A percentile compares a stretch with the other conserved stretches of the same genome.
These are phyloP conservation scores for Yponomeuta malinellus DNA, from an alignment of 2,888 invertebrate species.

Conservation along the genomic window DNA sequence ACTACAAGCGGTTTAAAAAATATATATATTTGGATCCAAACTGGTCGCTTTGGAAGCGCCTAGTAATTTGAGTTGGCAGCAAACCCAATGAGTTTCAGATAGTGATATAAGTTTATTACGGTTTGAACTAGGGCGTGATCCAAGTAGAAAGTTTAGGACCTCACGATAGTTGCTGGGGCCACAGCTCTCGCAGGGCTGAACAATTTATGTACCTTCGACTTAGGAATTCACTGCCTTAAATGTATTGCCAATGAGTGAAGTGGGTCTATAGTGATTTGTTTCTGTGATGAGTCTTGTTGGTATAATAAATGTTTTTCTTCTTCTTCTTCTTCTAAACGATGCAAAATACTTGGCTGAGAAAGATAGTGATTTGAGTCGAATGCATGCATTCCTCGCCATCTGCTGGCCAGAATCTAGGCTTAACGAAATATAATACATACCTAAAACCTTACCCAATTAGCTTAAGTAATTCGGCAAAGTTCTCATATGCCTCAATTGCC, in stretches of 20 bases:
- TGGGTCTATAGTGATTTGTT: too few relatives aligned
- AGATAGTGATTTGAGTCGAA: too few relatives aligned
- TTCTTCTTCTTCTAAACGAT: too few relatives aligned
- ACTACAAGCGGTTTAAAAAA: background rate
- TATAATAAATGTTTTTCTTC: too few relatives aligned
- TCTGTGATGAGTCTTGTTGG: too few relatives aligned
- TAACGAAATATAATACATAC: too few relatives aligned
- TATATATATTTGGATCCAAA: background rate
- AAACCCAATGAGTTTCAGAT: constrained; percentile 11
- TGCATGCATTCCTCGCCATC: too few relatives aligned
- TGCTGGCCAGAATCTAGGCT: too few relatives aligned
- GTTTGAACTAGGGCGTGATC: constrained; percentile 8
- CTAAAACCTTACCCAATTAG: too few relatives aligned
- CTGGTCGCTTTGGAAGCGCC: background rate
- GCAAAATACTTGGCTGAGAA: too few relatives aligned
- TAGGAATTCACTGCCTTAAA: background rate
- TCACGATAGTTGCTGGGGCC: constrained; percentile 1
- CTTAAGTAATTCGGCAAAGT: too few relatives aligned
- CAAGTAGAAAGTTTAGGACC: constrained; percentile 8
- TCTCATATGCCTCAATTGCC: too few relatives aligned
- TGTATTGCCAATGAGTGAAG: background rate
- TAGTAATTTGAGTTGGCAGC: constrained; percentile 5
- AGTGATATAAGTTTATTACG: constrained; percentile 12
- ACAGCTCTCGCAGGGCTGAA: constrained; percentile 4
- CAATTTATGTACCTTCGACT: background rate